Conservation (phyloP, 2,888 invertebrate species). For the Tetramorium bicarinatum region DNA sequence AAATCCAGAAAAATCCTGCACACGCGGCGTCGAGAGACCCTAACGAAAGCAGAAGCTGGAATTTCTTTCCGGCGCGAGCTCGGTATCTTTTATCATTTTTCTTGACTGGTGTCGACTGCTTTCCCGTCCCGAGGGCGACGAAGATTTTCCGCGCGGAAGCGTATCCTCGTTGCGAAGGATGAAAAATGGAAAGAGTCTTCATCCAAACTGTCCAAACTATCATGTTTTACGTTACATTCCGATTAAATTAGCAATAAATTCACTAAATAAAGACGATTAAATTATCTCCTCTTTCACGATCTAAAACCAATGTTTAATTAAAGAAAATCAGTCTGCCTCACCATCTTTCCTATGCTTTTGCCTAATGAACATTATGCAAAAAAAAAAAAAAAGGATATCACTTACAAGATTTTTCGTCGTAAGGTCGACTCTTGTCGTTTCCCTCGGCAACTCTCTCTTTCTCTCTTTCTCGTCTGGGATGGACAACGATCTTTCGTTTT, state of each 20-base stretch:
- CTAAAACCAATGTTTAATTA: not conserved
- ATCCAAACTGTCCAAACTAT: conserved; percentile 6
- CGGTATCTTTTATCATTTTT: conserved; percentile 50
- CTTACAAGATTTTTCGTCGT: conserved; percentile 26
- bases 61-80: conserved; percentile 28
- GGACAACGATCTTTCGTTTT: conserved; percentile 32
- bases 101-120: conserved; percentile 39
- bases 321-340: not conserved
- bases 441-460: not conserved
- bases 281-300: not conserved
- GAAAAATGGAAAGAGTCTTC: conserved; percentile 30
- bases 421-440: conserved; percentile 13
- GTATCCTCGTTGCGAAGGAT: conserved; percentile 5
- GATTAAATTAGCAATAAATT: conserved; percentile 19
- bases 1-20: conserved; percentile 52
- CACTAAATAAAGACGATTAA: conserved; percentile 14
- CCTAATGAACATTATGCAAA: not conserved
- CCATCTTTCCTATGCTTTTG: not conserved
- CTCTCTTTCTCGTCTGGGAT: not conserved
- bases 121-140: conserved; percentile 17
- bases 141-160: conserved; percentile 45
- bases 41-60: conserved; percentile 37
- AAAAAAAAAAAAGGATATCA: not conserved
- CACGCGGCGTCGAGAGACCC: conserved; percentile 11
- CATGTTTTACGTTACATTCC: conserved; percentile 6